phyloP scores from a whole-genome alignment of 2,888 invertebrate genomes.

The Sipunculus nudus region DNA sequence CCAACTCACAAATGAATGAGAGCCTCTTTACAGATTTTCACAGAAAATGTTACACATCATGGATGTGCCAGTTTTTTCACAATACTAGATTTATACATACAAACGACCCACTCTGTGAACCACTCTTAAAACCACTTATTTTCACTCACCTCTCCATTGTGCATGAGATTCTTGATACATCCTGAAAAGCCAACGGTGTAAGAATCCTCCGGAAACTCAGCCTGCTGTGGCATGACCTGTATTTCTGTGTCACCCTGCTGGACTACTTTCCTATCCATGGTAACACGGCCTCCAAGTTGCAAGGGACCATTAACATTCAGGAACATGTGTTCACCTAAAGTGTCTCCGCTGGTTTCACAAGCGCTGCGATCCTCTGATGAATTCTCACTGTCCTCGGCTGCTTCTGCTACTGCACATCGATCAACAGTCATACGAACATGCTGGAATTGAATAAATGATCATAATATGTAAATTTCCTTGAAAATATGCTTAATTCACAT shows the following conservation, averaged over 20 bases:
- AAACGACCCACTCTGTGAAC: too few species aligned
- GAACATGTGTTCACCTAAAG: slow-evolving; percentile 96
- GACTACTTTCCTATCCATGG: too few species aligned
- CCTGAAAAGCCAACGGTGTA: slow-evolving; percentile 85
- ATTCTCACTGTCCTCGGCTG: slow-evolving; percentile 80
- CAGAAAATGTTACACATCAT: too few species aligned
- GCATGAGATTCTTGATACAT: slow-evolving; percentile 93
- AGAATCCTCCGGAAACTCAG: slow-evolving; percentile 38
- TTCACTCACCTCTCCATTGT: slow-evolving; percentile 81
- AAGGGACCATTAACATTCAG: slow-evolving; percentile 94
- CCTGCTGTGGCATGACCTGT: not conserved
- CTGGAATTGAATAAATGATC: slow-evolving; percentile 67
- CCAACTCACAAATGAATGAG: too few species aligned
- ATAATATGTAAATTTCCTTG: too few species aligned
- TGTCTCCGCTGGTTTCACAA: slow-evolving; percentile 88
- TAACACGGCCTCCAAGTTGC: slow-evolving; percentile 82
- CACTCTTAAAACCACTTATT: too few species aligned
- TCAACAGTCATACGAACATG: slow-evolving; percentile 92
- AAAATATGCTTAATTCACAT: too few species aligned
- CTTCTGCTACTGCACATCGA: slow-evolving; percentile 88
- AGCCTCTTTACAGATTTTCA: too few species aligned
- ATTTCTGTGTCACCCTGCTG: too few species aligned
- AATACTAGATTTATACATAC: too few species aligned
- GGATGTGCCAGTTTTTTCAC: too few species aligned
- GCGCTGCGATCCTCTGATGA: slow-evolving; percentile 88